Percentiles rank a stretch among this genome's conserved stretches.
phyloP scores from a whole-genome alignment of 2,797 vertebrate genomes.

The Micromesistius poutassou region DNA sequence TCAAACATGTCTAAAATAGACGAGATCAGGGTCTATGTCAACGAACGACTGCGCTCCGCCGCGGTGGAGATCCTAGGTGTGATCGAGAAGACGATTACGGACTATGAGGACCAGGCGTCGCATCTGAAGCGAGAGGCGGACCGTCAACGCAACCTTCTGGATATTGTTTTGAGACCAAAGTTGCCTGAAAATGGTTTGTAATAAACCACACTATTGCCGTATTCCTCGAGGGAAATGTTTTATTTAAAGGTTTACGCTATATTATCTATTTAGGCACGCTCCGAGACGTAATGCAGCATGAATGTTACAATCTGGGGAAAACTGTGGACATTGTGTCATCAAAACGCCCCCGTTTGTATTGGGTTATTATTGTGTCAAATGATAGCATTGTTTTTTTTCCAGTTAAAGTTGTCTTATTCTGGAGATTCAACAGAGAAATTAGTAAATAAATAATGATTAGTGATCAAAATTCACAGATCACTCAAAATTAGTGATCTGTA shows the following conservation, averaged over 20 bases:
- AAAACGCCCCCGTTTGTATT: too few species aligned
- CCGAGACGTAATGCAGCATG: neutral
- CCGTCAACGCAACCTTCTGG: conserved; percentile 4
- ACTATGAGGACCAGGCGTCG: conserved; percentile 19
- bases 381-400: too few species aligned
- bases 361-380: too few species aligned
- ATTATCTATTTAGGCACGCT: neutral
- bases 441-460: too few species aligned
- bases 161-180: conserved; percentile 8
- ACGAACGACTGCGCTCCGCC: conserved; percentile 5
- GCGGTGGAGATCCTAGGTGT: conserved; percentile 21
- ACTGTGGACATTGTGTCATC: too few species aligned
- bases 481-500: too few species aligned
- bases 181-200: neutral
- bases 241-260: neutral
- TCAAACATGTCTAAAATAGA: conserved; percentile 10
- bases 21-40: conserved; percentile 19
- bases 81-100: conserved; percentile 17
- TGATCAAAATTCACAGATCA: too few species aligned
- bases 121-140: conserved; percentile 6
- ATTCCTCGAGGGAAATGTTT: neutral
- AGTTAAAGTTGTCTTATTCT: too few species aligned
- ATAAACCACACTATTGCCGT: neutral
- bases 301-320: neutral
- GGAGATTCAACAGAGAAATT: too few species aligned